Base-by-base conservation (phyloP, 2,113 vertebrate species). In the Carettochelys insculpta region DNA sequence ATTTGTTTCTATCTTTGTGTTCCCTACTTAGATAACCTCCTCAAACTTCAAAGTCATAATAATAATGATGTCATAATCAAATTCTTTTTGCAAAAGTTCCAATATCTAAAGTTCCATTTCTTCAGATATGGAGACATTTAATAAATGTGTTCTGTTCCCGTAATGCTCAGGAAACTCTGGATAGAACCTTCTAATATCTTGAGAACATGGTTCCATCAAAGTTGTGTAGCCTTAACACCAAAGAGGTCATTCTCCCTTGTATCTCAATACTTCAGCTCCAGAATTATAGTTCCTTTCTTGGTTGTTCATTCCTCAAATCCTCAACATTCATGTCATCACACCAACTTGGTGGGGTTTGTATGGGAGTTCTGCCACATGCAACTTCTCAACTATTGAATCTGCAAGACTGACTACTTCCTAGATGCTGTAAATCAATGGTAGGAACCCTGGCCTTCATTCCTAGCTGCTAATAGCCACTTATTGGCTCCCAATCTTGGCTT, bases 401-500 rank as follows among this genome's bases (percentile, higher is more conserved):
- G 53, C 43, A 31, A 29, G 31, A 8, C 53, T 91, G 76, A 61
- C 54, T 14, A 54, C 25, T 10, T 68, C n/a, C 61, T 65, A n/a
- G 10, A 31, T n/a, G 34, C 58, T 8, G 29, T 65, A 65, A n/a
- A 6, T n/a, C 65, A 68, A 68, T 22, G 65, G 65, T 38, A 20
- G 65, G 65, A 10, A 38, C 17, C 10, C 17, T 48, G 6, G 25
- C 50, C 11, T 85, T 78, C 61, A 51, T 71, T 71, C 8, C 38
- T 89, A 0, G 25, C 71, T 8, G 1, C 25, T 52, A 9, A 0
- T 24, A 0, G 43, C 79, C 78, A 27, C 58, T 3, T 16, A 11
- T 41, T n/a, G 85, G 27, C 50, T 45, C 20, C 80, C 43, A 4
- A 6, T 80, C 13, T 41, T 52, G 4, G 25, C 10, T 78, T 12